Evolutionary conservation across 2,797 vertebrate genomes (phyloP).

Genomic region (Acanthurus tractus): DNA sequence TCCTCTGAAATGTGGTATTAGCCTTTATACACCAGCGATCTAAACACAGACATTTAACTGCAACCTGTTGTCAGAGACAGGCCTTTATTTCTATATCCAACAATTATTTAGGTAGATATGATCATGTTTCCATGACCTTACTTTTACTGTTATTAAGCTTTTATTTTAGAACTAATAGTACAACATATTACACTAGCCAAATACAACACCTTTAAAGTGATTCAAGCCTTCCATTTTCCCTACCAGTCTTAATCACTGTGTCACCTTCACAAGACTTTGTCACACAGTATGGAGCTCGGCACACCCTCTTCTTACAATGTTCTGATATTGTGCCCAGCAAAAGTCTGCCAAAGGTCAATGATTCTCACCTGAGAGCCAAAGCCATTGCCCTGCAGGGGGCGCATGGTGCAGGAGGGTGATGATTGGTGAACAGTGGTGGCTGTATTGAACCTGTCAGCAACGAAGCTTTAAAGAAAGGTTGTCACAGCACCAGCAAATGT

Average conservation of each 20-base stretch:
- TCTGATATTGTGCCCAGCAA: constrained; percentile 46
- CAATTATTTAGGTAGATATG: not conserved
- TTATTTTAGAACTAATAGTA: too few species aligned
- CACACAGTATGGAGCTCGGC: constrained; percentile 39
- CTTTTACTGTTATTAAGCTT: not conserved
- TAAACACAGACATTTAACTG: not conserved
- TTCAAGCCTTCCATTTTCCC: constrained; percentile 12
- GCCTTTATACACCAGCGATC: not conserved
- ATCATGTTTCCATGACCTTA: not conserved
- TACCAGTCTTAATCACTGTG: not conserved
- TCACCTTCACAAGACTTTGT: constrained; percentile 62
- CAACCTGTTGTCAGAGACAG: not conserved
- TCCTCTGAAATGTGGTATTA: not conserved
- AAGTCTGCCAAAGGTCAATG: constrained; percentile 46
- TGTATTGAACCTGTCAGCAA: not conserved
- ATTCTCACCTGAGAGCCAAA: constrained; percentile 43
- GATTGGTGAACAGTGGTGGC: constrained; percentile 38
- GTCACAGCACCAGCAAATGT: constrained; percentile 1
- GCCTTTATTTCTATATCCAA: not conserved
- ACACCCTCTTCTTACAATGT: constrained; percentile 35
- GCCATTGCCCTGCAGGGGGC: constrained; percentile 2
- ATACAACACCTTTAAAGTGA: constrained; percentile 3
- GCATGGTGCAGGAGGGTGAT: constrained; percentile 1
- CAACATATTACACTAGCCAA: not conserved
- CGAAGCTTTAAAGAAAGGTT: constrained; percentile 14